Evolutionary conservation across 2,888 invertebrate species (phyloP), one percentile per base, ranked within the genome.

Genomic region (Plemyria rubiginata): DNA sequence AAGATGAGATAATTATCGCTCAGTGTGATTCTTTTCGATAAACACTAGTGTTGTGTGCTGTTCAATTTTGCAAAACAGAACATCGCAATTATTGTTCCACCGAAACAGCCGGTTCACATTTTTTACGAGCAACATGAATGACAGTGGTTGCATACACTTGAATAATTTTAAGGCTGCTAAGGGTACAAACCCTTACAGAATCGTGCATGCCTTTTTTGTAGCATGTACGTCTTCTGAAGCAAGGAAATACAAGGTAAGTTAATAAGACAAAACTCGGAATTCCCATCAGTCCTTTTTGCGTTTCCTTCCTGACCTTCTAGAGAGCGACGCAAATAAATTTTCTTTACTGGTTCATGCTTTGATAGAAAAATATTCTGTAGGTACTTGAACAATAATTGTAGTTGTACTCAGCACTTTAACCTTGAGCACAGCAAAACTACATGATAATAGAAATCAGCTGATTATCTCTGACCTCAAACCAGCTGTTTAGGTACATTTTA

Each of bases 151-250:
- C 87, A 94, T 95, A 87, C 97, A 97, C 93, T 92, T 97, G 82
- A 95, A 94, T 89, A 94, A 95, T 91, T 96, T 96, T 91, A 97
- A 97, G 94, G 94, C 95, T 79, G 94, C 94, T 55, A 95, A 96
- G 86, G 97, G 97, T 75, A 94, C 95, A 70, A 94, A 95, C 84
- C 94, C 95, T 52, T 96, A 95, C 85, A 94, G 94, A 90, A 94
- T 97, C 76, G 96, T 98, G 76, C 97, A 98, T 92, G 95, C 96
- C 70, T 97, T 96, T 90, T 98, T 98, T 88, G 96, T 97, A 62
- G 95, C 97, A 70, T 96, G 97, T 85, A 95, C 96, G 60, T 95
- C 96, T 67, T 94, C 94, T 74, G 96, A 96, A 89, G 96, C 96
- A 71, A 94, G 97, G 77, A 95, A 95, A 87, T 95, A 96, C 79